These are phyloP conservation scores for Xestia ashworthii DNA, from an alignment of 2,888 invertebrate genomes.

Conservation along the genomic window DNA sequence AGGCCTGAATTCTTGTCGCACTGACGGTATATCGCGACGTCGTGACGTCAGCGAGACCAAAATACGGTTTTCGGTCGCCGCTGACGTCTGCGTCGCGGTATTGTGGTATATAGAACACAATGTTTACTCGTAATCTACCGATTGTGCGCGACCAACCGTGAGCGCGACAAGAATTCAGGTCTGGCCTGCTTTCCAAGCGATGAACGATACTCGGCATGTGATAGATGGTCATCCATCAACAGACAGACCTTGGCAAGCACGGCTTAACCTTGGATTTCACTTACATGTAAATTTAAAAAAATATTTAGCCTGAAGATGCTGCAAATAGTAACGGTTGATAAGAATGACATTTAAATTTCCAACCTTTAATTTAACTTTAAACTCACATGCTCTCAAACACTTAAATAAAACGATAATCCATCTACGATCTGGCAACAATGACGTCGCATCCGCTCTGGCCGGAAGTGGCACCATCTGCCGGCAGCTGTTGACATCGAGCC, in stretches of 20 bases:
- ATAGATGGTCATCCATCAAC: neutral
- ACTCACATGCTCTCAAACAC: slow-evolving; percentile 8
- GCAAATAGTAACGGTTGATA: neutral
- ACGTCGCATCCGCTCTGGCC: slow-evolving; percentile 52
- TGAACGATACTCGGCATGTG: neutral
- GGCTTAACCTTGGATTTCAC: neutral
- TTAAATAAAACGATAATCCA: slow-evolving; percentile 50
- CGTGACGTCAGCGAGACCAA: too few species aligned
- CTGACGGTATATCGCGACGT: too few species aligned
- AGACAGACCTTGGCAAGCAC: neutral
- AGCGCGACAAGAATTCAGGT: too few species aligned
- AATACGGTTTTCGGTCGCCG: too few species aligned
- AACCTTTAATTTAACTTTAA: neutral
- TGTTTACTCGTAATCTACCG: too few species aligned
- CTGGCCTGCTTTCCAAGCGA: neutral
- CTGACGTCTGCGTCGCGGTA: too few species aligned
- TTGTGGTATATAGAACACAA: too few species aligned
- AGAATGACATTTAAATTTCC: neutral
- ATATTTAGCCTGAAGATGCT: neutral
- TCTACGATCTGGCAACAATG: slow-evolving; percentile 53
- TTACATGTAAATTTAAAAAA: neutral
- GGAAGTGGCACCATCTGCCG: slow-evolving; percentile 65
- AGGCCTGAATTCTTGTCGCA: too few species aligned
- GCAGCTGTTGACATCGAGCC: slow-evolving; percentile 65
- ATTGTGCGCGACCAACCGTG: too few species aligned